Conservation (phyloP, 1,140 invertebrate species). For the Drosophila grimshawi region DNA sequence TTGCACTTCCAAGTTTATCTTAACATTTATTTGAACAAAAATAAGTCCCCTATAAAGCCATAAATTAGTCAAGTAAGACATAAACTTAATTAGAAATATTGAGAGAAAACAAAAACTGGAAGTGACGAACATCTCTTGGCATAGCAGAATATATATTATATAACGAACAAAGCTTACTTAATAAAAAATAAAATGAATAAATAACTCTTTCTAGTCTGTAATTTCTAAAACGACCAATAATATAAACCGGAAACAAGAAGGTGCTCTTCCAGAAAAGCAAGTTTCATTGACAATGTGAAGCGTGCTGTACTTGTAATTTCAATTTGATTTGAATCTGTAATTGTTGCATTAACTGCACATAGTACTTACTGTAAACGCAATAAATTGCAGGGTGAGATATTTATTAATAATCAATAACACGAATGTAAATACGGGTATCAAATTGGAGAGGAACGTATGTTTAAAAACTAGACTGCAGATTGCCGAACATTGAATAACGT, state of each 20-base stretch:
- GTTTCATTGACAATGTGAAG: slow-evolving; percentile 12
- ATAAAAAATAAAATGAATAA: too few relatives aligned
- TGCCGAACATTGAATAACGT: not conserved
- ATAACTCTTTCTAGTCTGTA: too few relatives aligned
- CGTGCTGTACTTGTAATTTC: slow-evolving; percentile 23
- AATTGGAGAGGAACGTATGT: not conserved
- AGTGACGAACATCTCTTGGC: too few relatives aligned
- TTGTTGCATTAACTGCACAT: slow-evolving; percentile 39
- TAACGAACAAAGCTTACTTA: too few relatives aligned
- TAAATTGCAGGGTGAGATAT: slow-evolving; percentile 6
- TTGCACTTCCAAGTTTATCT: too few relatives aligned
- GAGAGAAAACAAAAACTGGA: too few relatives aligned
- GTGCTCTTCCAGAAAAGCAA: not conserved
- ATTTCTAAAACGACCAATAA: slow-evolving; percentile 2
- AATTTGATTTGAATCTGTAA: slow-evolving; percentile 55
- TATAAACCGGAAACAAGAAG: not conserved
- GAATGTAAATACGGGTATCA: not conserved
- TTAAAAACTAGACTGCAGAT: not conserved
- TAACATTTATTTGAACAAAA: too few relatives aligned
- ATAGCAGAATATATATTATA: too few relatives aligned
- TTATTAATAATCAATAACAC: slow-evolving; percentile 7
- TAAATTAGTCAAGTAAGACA: too few relatives aligned
- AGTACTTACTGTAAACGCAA: not conserved
- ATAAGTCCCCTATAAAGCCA: too few relatives aligned
- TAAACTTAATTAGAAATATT: too few relatives aligned